Evolutionary conservation across 2,113 vertebrate genomes (phyloP).

Genomic region (Vidua chalybeata): DNA sequence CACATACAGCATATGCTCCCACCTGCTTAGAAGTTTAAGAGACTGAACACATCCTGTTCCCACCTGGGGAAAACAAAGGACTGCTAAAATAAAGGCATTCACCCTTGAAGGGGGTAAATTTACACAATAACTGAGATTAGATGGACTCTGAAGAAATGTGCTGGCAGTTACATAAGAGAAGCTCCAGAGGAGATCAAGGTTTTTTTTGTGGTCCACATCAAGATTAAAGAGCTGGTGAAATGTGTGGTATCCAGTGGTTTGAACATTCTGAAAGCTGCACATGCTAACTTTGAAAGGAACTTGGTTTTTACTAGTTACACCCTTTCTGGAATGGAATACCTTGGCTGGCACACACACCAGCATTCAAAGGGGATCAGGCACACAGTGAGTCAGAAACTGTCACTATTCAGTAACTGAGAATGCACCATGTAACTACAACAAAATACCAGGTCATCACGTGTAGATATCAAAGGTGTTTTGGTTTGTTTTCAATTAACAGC

Average conservation of each 20-base stretch:
- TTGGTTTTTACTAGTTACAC: slow-evolving; percentile 11
- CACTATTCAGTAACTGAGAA: background rate
- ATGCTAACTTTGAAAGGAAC: background rate
- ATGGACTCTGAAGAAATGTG: slow-evolving; percentile 10
- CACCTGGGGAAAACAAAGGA: background rate
- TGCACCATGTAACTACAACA: background rate
- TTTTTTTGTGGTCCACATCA: background rate
- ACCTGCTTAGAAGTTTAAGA: background rate
- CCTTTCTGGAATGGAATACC: background rate
- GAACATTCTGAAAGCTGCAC: background rate
- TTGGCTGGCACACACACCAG: background rate
- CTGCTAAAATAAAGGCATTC: slow-evolving; percentile 33
- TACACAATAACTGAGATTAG: background rate
- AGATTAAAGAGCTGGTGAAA: slow-evolving; percentile 26
- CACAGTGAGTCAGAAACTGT: background rate
- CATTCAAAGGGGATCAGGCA: background rate
- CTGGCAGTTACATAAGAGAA: slow-evolving; percentile 14
- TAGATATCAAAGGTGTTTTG: background rate
- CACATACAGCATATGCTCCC: background rate
- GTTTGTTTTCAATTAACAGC: background rate
- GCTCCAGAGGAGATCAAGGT: background rate
- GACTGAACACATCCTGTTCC: slow-evolving; percentile 3
- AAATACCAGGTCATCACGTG: background rate
- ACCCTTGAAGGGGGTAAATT: background rate
- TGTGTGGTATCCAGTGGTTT: background rate